These are phyloP conservation scores for Acanthopleura granulata DNA, from an alignment of 2,888 invertebrate genomes.

Conservation along the genomic window DNA sequence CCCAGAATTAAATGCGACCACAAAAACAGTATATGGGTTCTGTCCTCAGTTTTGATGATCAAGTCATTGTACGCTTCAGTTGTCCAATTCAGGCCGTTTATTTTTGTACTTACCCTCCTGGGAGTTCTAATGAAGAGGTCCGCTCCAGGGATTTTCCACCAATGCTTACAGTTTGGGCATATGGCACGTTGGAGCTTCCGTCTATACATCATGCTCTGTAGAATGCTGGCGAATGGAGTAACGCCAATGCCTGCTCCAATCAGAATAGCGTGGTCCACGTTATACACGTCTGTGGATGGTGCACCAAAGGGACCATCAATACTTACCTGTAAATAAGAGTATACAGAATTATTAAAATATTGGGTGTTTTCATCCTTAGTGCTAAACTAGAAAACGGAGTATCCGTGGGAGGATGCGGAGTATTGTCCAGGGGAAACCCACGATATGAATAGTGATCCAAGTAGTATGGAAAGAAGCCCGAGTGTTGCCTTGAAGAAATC, in stretches of 20 bases:
- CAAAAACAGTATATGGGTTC: no score
- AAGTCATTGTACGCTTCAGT: no score
- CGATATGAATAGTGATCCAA: no score
- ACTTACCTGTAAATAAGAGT: not conserved
- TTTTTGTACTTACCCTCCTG: not conserved
- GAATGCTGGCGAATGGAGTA: slow-evolving; percentile 94
- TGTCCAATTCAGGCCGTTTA: not conserved
- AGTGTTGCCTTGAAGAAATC: no score
- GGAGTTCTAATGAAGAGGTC: not conserved
- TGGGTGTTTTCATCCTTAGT: not conserved
- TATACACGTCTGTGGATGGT: slow-evolving; percentile 93
- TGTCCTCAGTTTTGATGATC: no score
- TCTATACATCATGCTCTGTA: slow-evolving; percentile 93
- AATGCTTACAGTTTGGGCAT: not conserved
- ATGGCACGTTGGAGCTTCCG: slow-evolving; percentile 71
- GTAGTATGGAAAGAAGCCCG: no score
- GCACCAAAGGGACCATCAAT: slow-evolving; percentile 77
- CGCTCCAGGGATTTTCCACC: not conserved
- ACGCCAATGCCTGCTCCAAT: slow-evolving; percentile 97
- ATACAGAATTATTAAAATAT: not conserved
- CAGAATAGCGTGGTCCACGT: slow-evolving; percentile 93
- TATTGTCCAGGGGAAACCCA: no score
- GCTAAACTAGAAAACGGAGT: no score
- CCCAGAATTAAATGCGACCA: no score
- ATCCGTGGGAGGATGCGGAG: no score